Conservation (phyloP, 2,113 vertebrate genomes). For the Chaetorhynchus papuensis region DNA sequence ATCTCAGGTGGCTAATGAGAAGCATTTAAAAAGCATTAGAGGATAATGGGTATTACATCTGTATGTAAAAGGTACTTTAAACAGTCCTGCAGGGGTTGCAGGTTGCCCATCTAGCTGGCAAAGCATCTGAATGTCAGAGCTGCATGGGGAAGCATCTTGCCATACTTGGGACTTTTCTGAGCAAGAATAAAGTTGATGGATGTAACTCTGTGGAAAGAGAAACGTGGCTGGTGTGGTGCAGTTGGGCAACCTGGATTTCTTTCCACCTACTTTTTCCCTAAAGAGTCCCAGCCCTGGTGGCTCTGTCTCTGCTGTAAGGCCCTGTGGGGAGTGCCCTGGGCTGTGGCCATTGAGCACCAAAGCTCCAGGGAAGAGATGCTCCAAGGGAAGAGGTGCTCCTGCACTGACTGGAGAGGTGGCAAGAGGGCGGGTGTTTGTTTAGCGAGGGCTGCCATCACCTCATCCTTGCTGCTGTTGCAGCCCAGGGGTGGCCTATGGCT, state of each 20-base stretch:
- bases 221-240: rapidly evolving
- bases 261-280: neutral
- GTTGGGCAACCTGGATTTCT: neutral
- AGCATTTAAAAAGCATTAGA: neutral
- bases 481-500: neutral
- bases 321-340: neutral
- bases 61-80: neutral
- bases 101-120: neutral
- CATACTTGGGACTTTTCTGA: neutral
- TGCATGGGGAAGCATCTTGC: neutral
- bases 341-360: neutral
- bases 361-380: neutral
- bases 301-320: neutral
- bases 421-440: rapidly evolving
- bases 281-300: neutral
- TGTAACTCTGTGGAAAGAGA: neutral
- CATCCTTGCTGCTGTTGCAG: rapidly evolving
- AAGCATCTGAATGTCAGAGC: neutral
- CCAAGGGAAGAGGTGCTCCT: neutral
- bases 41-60: neutral
- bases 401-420: rapidly evolving
- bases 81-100: neutral
- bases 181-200: neutral
- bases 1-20: neutral
- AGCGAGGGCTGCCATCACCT: rapidly evolving